Base-by-base conservation (phyloP, 2,797 vertebrate species). In the Ambastaia sidthimunki region DNA sequence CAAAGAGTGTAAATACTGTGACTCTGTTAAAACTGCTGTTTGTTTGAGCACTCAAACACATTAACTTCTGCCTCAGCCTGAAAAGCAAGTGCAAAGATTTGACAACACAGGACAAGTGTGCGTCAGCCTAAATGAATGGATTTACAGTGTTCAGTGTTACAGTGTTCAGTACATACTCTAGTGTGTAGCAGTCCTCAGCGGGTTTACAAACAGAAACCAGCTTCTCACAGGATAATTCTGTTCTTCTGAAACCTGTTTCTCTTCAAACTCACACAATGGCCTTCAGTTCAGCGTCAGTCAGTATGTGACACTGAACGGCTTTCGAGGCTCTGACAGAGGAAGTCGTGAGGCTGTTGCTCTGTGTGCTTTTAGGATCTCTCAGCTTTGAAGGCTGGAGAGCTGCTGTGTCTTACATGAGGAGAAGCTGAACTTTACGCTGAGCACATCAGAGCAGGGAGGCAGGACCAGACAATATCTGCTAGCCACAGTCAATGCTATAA, bases 281-380 rank as follows among this genome's bases (percentile, higher is more conserved):
- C 75, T 77, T 86, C 31, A 77, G 82, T 74, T 82, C 69, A 78
- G 74, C 81, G 71, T 31, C 48, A 82, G 86, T 90, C 90, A 87
- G 86, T 89, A 85, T 19, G 50, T 81, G 78, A 85, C 84, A 82
- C 82, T 60, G 41, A 78, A 82, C 54, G 55, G 77, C 77, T 84
- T 79, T 79, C 80, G 81, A 78, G 65, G 34, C 79, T 65, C 80
- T 84, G 84, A 74, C 78, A 63, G 80, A 85, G 82, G 85, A 60
- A 82, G 80, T 88, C 63, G 71, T 57, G 65, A 57, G 11, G 16
- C 69, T 10, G 50, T 28, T 77, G 66, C 11, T 59, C 37, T 73
- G 74, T 13, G 6, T 23, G 83, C 34, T 48, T 28, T 13, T n/a
- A 62, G 63, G 76, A 60, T 28, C 23, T 57, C 31, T 69, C 60